Evolutionary conservation across 2,888 invertebrate species (phyloP), one percentile per base, ranked within the genome.

Genomic region (Parelbella ahira): DNA sequence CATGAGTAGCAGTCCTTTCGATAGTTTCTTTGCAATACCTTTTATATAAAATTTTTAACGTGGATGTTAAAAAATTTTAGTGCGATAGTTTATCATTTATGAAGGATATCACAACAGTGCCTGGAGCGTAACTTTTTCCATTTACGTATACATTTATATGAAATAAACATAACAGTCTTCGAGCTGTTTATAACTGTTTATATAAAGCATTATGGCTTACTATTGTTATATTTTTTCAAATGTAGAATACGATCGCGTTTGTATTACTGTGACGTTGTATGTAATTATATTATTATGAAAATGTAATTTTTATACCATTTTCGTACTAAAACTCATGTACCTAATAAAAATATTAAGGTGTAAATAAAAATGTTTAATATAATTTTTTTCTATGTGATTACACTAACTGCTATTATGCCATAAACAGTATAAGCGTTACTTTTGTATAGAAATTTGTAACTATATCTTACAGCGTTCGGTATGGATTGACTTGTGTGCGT

Each of bases 291-390:
- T 65, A 67, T 50, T 78, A 82, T 84, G 77, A 70, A 84, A 82
- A 74, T 83, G 86, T 86, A 86, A 84, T 84, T 86, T 87, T 87
- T 86, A 83, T 87, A 87, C 87, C 73, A 78, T 82, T 86, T 87
- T 84, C 84, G 80, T 86, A 87, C 81, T 66, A 67, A 81, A 83
- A 81, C 79, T 84, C 79, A 68, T 84, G 83, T 87, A 86, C 81
- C 84, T 86, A 80, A 78, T 77, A 75, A 73, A 72, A 71, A 62
- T 75, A 70, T 68, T 71, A 81, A 83, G 70, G 67, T 87, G 84
- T 86, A 86, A 84, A 86, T 73, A 63, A 59, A 67, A 79, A 79
- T 75, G 73, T 78, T 78, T 79, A 82, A 77, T 80, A 76, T 80
- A 77, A 78, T 74, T 82, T 71, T 78, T 83, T 83, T 83, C 73